Base-by-base conservation (phyloP, 2,113 vertebrate genomes). In the Baryphthengus martii region DNA sequence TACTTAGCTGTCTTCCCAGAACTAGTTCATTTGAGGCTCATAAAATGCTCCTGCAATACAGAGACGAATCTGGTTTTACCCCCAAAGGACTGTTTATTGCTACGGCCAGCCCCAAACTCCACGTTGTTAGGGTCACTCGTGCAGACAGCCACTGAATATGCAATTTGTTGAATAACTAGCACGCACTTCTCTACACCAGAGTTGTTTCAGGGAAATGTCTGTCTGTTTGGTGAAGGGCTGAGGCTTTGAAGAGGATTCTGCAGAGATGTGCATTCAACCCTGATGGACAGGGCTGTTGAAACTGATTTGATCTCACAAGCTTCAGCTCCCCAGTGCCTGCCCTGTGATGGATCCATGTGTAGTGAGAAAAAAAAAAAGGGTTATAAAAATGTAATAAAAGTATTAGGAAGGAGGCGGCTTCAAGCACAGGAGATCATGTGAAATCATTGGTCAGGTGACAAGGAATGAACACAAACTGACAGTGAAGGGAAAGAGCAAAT, bases 241-340 rank as follows among this genome's bases (percentile, higher is more conserved):
- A 50, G 66, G 63, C 50, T 42, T 53, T 87, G 24, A 31, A 39
- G 50, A 49, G 58, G 21, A 15, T 72, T 28, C 35, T 16, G 6
- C 6, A 21, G 20, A 26, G 50, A 13, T 58, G 14, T 8, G 5
- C 0, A 2, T 8, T 67, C 31, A 62, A 50, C 16, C 20, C 29
- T 42, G 40, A 35, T 13, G 19, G 66, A 58, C 3, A 9, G 1
- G 23, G 33, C 23, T 85, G 25, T 42, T 45, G 17, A 79, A 88
- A 67, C 2, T 0, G 1, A 19, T 81, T 53, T 62, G 29, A 26
- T 79, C 17, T 42, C 18, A 9, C 1, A 0, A 7, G 20, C 12
- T 23, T 61, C 45, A 61, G 53, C 53, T 83, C 3, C 55, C 10
- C 10, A 45, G 4, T 55, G 39, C n/a, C 17, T 56, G 13, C 13